Evolutionary conservation across 2,888 invertebrate genomes (phyloP), one percentile per base, ranked within the genome.

Genomic region (Eupsilia transversa): DNA sequence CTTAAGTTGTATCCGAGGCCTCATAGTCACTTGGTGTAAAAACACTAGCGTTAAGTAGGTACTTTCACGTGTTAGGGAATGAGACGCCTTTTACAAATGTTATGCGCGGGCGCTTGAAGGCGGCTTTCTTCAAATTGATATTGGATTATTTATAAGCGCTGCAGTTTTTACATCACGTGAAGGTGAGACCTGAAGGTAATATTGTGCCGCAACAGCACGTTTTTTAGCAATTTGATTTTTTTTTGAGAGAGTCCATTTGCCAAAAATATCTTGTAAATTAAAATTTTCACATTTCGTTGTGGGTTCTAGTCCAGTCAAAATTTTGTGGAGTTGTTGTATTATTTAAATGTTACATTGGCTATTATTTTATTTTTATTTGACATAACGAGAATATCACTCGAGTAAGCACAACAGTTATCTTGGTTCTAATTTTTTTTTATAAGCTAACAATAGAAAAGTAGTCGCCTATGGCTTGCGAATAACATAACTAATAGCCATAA

Each of bases 301-400:
- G 94, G 94, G 94, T 94, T 96, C 96, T 96, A 96, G 96, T 96
- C 96, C 95, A 94, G 82, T 94, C 95, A 93, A 94, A 94, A 94
- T 93, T 94, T 89, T 92, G 89, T 92, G 84, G 88, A 89, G 88
- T 89, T 92, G 75, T 80, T 93, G 92, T 95, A 92, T 92, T 87
- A 83, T 91, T 91, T 93, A 67, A 93, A 87, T 90, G 88, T 92
- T 92, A 89, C 89, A 93, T 93, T 93, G 94, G 94, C 93, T 92
- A 93, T 90, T 85, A 89, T 84, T 82, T 84, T 84, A 79, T 73
- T 89, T 87, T 90, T 87, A 89, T 90, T 91, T 89, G 87, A 90
- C 86, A 87, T 92, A 89, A 89, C 88, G 89, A 89, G 87, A 91
- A 91, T 90, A 90, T 91, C 87, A 90, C 89, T 93, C 81, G 85